Conservation (phyloP, 2,888 invertebrate genomes). For the Agriopis marginaria region DNA sequence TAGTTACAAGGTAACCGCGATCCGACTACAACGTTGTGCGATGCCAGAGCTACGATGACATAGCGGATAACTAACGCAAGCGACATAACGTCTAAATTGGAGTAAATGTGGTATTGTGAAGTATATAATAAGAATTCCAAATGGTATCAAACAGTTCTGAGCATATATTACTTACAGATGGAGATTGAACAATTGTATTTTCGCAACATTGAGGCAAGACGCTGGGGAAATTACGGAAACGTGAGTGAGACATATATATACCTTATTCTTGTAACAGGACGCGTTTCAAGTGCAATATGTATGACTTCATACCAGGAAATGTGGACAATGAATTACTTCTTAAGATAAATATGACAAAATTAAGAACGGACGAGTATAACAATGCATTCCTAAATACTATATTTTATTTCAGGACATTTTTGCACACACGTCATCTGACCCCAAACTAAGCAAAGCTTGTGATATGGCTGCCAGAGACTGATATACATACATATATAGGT, state of each 20-base stretch:
- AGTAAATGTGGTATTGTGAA: no score
- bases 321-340: not conserved
- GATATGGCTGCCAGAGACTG: no score
- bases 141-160: not conserved
- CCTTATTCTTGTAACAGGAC: constrained; percentile 1
- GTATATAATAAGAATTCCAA: not conserved
- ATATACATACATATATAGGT: no score
- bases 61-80: no score
- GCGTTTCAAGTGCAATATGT: constrained; percentile 2
- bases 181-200: constrained; percentile 13
- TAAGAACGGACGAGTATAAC: not conserved
- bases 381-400: no score
- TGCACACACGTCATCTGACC: no score
- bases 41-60: no score
- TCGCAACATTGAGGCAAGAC: constrained; percentile 10
- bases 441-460: no score
- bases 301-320: constrained; percentile 4
- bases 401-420: no score
- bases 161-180: constrained; percentile 12
- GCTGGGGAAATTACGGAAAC: constrained; percentile 24
- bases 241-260: constrained; percentile 10
- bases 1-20: no score
- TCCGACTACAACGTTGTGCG: no score
- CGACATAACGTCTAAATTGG: no score
- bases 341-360: not conserved